Percentiles rank a stretch among this genome's conserved stretches.
phyloP scores from a whole-genome alignment of 2,888 invertebrate genomes.

The Agrotis ipsilon region DNA sequence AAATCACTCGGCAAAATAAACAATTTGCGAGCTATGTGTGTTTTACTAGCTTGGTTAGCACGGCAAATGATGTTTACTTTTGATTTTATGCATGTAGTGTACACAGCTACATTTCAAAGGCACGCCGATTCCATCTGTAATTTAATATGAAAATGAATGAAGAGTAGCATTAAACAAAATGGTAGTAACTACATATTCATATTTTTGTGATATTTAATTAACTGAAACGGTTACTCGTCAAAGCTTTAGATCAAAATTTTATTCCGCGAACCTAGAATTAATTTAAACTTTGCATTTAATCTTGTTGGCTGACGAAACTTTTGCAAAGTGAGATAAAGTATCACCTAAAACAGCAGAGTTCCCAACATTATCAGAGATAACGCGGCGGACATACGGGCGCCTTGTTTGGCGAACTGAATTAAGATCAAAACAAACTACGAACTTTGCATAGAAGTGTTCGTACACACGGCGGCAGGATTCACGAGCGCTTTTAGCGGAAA shows the following conservation, averaged over 20 bases:
- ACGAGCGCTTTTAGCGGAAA: slow-evolving; percentile 9
- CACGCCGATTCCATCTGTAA: slow-evolving; percentile 15
- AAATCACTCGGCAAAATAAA: slow-evolving; percentile 64
- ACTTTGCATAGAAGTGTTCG: slow-evolving; percentile 38
- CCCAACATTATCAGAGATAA: slow-evolving; percentile 80
- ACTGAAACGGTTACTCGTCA: slow-evolving; percentile 67
- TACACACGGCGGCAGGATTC: slow-evolving; percentile 12
- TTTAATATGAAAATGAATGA: slow-evolving; percentile 2
- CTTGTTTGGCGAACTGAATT: slow-evolving; percentile 54
- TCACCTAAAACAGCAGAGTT: slow-evolving; percentile 84
- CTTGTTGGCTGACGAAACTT: slow-evolving; percentile 87
- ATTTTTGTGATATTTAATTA: slow-evolving; percentile 17
- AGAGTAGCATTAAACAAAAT: slow-evolving; percentile 2
- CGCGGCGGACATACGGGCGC: slow-evolving; percentile 67
- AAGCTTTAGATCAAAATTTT: slow-evolving; percentile 81
- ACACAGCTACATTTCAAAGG: slow-evolving; percentile 34
- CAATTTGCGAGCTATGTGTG: slow-evolving; percentile 49
- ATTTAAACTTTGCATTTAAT: slow-evolving; percentile 90
- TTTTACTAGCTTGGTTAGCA: slow-evolving; percentile 48
- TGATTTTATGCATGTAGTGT: slow-evolving; percentile 48
- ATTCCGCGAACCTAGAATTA: slow-evolving; percentile 83
- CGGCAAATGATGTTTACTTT: slow-evolving; percentile 45
- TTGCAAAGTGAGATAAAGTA: slow-evolving; percentile 86
- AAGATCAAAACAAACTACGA: slow-evolving; percentile 53
- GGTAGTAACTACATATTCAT: slow-evolving; percentile 3